phyloP scores from a whole-genome alignment of 2,888 invertebrate genomes.

The Chironomus tentans region DNA sequence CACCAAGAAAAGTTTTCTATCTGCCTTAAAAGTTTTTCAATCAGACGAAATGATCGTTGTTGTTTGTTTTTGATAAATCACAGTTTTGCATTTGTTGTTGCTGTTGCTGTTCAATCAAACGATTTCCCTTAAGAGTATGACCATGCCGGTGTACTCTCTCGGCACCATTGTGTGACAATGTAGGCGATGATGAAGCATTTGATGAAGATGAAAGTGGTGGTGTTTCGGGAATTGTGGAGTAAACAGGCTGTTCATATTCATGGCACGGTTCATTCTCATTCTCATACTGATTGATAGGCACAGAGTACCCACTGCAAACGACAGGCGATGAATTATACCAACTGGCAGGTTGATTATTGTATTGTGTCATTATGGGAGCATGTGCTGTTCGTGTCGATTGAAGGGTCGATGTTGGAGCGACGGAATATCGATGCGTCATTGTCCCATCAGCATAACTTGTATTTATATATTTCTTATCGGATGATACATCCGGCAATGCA shows the following conservation, averaged over 20 bases:
- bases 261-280: slow-evolving; percentile 27
- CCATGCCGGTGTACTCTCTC: not conserved
- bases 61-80: not conserved
- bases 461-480: slow-evolving; percentile 33
- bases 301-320: slow-evolving; percentile 7
- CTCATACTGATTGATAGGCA: slow-evolving; percentile 26
- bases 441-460: slow-evolving; percentile 38
- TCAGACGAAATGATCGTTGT: slow-evolving; percentile 8
- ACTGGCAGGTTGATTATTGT: slow-evolving; percentile 2
- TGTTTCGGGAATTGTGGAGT: slow-evolving; percentile 30
- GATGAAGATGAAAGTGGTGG: slow-evolving; percentile 17
- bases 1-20: not conserved
- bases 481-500: slow-evolving; percentile 70
- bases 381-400: slow-evolving; percentile 15
- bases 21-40: not conserved
- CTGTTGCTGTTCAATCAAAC: not conserved
- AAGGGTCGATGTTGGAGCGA: slow-evolving; percentile 54
- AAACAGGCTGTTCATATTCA: slow-evolving; percentile 29
- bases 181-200: slow-evolving; percentile 1
- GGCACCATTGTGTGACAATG: not conserved
- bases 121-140: not conserved
- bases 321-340: slow-evolving; percentile 8
- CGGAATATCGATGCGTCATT: slow-evolving; percentile 51
- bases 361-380: not conserved
- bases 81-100: not conserved